Percentiles rank a stretch among this genome's conserved stretches.
phyloP scores from a whole-genome alignment of 2,797 vertebrate genomes.

The Pogonophryne albipinna region DNA sequence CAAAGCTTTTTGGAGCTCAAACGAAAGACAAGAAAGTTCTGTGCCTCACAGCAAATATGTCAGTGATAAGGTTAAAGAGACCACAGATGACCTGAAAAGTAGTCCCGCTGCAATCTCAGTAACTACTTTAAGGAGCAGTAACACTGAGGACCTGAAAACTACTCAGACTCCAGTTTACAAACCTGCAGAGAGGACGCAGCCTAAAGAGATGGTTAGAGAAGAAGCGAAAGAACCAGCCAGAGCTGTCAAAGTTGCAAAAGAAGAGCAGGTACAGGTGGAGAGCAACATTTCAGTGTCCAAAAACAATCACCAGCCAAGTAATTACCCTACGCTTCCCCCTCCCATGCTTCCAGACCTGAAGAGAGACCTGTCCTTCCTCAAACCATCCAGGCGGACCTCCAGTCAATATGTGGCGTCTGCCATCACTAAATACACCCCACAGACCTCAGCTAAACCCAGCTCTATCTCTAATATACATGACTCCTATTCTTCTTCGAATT shows the following conservation, averaged over 20 bases:
- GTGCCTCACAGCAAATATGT: conserved; percentile 37
- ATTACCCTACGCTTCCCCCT: conserved; percentile 59
- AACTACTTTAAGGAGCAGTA: conserved; percentile 50
- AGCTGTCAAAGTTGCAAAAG: conserved; percentile 55
- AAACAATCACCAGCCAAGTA: conserved; percentile 61
- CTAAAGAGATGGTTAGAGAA: conserved; percentile 54
- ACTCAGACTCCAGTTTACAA: conserved; percentile 24
- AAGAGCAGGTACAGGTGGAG: conserved; percentile 53
- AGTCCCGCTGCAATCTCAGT: conserved; percentile 40
- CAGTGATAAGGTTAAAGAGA: conserved; percentile 63
- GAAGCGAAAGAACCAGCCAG: conserved; percentile 35
- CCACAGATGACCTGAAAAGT: conserved; percentile 46
- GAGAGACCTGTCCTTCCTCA: conserved; percentile 86
- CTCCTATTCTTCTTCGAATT: conserved; percentile 44
- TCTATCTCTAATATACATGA: conserved; percentile 44
- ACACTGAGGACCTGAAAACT: conserved; percentile 44
- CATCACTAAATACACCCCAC: conserved; percentile 86
- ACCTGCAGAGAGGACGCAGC: conserved; percentile 50
- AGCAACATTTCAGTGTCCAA: conserved; percentile 63
- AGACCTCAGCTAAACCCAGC: conserved; percentile 64
- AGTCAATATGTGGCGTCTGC: conserved; percentile 96
- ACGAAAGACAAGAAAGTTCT: conserved; percentile 74
- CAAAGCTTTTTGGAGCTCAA: conserved; percentile 91
- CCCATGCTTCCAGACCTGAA: conserved; percentile 54
- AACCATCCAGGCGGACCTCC: conserved; percentile 91